Evolutionary conservation across 2,888 invertebrate genomes (phyloP).

Genomic region (Chaitophorus viminalis): DNA sequence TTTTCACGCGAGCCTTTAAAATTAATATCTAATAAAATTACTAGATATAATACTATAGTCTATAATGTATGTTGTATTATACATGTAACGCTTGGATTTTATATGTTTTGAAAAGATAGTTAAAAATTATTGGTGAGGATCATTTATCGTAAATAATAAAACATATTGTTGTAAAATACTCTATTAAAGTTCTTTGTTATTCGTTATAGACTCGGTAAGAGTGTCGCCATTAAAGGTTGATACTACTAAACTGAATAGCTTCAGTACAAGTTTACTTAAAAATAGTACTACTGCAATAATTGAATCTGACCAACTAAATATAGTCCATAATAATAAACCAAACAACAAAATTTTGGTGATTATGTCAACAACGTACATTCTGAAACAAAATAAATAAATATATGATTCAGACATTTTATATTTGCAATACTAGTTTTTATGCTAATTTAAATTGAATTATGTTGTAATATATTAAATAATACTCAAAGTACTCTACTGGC

Average conservation of each 20-base stretch:
- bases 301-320: slow-evolving; percentile 44
- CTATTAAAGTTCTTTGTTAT: slow-evolving; percentile 48
- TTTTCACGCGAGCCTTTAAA: background rate
- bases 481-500: no score
- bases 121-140: background rate
- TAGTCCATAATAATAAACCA: slow-evolving; percentile 71
- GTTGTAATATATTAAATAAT: no score
- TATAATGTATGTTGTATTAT: no score
- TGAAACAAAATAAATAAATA: slow-evolving; percentile 69
- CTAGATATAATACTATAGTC: no score
- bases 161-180: background rate
- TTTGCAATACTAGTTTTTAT: no score
- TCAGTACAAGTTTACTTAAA: background rate
- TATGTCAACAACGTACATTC: slow-evolving; percentile 88
- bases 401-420: no score
- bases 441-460: no score
- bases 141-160: background rate
- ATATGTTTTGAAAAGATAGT: background rate
- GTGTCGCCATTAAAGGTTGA: slow-evolving; percentile 7
- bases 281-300: slow-evolving; percentile 7
- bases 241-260: slow-evolving; percentile 4
- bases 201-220: background rate
- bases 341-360: slow-evolving; percentile 77
- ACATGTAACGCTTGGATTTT: background rate
- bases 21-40: no score